These are phyloP conservation scores for Cantharis nigra DNA, from an alignment of 2,888 invertebrate species.

Conservation along the genomic window DNA sequence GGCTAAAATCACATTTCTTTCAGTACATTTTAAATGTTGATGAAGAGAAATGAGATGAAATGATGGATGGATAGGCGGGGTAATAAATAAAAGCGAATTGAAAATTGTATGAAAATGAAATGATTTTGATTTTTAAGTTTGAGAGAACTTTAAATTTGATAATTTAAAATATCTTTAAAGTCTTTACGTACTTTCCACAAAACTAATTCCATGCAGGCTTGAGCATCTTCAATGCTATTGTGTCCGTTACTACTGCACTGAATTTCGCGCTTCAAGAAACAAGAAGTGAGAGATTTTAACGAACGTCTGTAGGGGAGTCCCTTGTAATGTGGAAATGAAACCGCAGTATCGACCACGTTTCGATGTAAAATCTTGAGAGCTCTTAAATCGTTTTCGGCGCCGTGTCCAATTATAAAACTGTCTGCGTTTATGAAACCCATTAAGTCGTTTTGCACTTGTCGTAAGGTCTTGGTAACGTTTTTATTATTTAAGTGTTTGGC, in stretches of 20 bases:
- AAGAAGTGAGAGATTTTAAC: conserved; percentile 75
- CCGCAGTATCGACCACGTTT: conserved; percentile 87
- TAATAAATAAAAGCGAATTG: conserved; percentile 30
- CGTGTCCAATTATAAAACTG: conserved; percentile 94
- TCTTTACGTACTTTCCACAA: conserved; percentile 69
- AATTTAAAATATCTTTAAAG: conserved; percentile 5
- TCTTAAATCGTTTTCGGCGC: conserved; percentile 90
- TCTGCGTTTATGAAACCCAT: conserved; percentile 77
- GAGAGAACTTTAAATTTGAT: neutral
- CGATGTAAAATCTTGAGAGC: conserved; percentile 83
- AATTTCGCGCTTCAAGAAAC: conserved; percentile 77
- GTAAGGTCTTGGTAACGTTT: conserved; percentile 66
- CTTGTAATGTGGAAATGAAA: conserved; percentile 82
- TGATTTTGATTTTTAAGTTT: neutral
- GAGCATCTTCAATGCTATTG: conserved; percentile 92
- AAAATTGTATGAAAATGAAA: neutral
- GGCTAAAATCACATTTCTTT: conserved; percentile 31
- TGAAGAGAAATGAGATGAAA: conserved; percentile 26
- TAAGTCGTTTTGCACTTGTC: conserved; percentile 85
- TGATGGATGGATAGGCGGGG: conserved; percentile 6
- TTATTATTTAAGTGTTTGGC: conserved; percentile 62
- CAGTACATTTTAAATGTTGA: conserved; percentile 26
- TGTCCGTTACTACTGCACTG: conserved; percentile 80
- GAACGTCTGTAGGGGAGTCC: conserved; percentile 86
- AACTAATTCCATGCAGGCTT: conserved; percentile 87